Base-by-base conservation (phyloP, 2,113 vertebrate species). In the Chrysochloris asiatica region DNA sequence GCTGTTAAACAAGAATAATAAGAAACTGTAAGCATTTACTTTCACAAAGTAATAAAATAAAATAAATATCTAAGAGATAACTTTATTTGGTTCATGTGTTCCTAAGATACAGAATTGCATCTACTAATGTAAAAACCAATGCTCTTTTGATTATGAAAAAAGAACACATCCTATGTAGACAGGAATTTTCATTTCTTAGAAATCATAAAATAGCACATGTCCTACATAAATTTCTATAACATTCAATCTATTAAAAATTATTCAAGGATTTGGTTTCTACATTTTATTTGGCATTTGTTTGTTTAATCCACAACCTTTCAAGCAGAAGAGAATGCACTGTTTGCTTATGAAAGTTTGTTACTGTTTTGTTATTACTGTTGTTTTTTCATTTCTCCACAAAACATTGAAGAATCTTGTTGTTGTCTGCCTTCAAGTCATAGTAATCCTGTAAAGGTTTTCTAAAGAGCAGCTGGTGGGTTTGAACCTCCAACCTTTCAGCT, bases 11-110 rank as follows among this genome's bases (percentile, higher is more conserved):
- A 80, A 82, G 56, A 84, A 85, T 30, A 79, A 79, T 41, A 61
- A 72, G n/a, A 88, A 78, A 22, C 45, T 56, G 30, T 43, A 75
- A 72, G 30, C 8, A 91, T n/a, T 94, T 78, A 79, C 19, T 80
- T 86, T n/a, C 82, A 72, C 13, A 50, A 84, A 88, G 28, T 86
- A 86, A 80, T 76, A 90, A 61, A 88, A n/a, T 73, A 59, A 86
- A 69, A 26, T 61, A 0, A 76, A 8, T 79, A 79, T 47, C 56
- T 75, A 54, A 83, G 36, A 71, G 24, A 56, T 54, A 52, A 61
- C 63, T 73, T 73, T 73, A 73, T 88, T 45, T 63, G 11, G 48
- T 52, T 30, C 10, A 52, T 45, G 78, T 36, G 30, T 56, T 88
- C 87, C 80, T 67, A 79, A 91, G 94, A 43, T 13, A 24, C 50